phyloP scores from a whole-genome alignment of 2,113 vertebrate genomes.

The human region DNA sequence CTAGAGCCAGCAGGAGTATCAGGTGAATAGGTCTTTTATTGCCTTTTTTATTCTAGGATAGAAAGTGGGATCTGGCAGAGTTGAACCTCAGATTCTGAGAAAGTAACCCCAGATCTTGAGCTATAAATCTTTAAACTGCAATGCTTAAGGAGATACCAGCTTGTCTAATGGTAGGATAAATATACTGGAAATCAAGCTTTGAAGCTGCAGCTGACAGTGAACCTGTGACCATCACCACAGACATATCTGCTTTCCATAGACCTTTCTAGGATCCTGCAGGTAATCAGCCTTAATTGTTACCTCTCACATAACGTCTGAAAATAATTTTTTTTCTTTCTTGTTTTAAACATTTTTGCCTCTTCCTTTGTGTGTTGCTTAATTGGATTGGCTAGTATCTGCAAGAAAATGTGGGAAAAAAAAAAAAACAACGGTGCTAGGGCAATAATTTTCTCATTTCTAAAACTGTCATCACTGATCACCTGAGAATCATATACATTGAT shows the following conservation, averaged over 20 bases:
- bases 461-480: neutral
- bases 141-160: neutral
- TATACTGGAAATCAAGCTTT: neutral
- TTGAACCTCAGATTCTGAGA: neutral
- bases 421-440: neutral
- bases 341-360: neutral
- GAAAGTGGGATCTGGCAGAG: neutral
- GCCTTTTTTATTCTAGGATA: neutral
- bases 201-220: neutral
- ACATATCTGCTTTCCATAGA: neutral
- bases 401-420: constrained; percentile 7
- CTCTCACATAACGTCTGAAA: neutral
- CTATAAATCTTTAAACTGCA: neutral
- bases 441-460: neutral
- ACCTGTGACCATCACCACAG: too few species aligned
- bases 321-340: neutral
- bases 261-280: neutral
- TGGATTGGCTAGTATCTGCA: neutral
- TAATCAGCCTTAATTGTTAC: neutral
- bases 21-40: neutral
- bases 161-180: neutral
- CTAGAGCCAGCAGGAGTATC: too few species aligned
- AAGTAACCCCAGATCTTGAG: neutral
- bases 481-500: neutral
- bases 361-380: neutral